Evolutionary conservation across 92 coral and sea anemone genomes (phyloP).

Genomic region (Actinernus sp.): DNA sequence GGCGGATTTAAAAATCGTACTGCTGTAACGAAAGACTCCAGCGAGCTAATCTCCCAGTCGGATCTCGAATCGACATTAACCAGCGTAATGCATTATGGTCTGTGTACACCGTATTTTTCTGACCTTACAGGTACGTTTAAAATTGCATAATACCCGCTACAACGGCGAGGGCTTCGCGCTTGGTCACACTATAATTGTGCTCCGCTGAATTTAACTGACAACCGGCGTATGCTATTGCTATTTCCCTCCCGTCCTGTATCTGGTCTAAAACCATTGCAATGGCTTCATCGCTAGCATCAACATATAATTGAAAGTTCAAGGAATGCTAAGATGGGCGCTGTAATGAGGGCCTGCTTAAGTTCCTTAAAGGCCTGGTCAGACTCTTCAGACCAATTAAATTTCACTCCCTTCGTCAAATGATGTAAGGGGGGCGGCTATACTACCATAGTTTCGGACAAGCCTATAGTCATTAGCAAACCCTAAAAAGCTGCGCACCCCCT

Average conservation of each 20-base stretch:
- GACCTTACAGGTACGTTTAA: conserved; percentile 7
- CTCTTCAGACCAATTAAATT: too few species aligned
- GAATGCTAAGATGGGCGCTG: too few species aligned
- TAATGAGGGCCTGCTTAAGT: too few species aligned
- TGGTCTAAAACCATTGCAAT: conserved; percentile 8
- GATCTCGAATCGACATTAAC: conserved; percentile 16
- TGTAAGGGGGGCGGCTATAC: too few species aligned
- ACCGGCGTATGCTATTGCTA: not conserved
- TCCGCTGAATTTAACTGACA: conserved; percentile 8
- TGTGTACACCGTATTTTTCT: conserved; percentile 5
- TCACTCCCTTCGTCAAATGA: too few species aligned
- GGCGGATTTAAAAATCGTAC: conserved; percentile 20
- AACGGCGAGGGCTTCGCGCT: conserved; percentile 3
- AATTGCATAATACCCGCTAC: conserved; percentile 6
- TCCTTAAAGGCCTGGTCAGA: too few species aligned
- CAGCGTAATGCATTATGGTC: conserved; percentile 31
- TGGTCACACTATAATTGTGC: conserved; percentile 11
- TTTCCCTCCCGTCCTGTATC: not conserved
- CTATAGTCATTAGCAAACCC: too few species aligned
- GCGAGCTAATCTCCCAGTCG: conserved; percentile 14
- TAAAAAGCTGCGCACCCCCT: too few species aligned
- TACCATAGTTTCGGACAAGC: too few species aligned
- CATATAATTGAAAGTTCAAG: not conserved
- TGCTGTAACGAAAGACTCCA: conserved; percentile 11
- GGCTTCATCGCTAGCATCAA: conserved; percentile 20